Percentiles rank a stretch among this genome's conserved stretches.
Conservation (phyloP, 2,888 invertebrate species). For the Lasioglossum vierecki region DNA sequence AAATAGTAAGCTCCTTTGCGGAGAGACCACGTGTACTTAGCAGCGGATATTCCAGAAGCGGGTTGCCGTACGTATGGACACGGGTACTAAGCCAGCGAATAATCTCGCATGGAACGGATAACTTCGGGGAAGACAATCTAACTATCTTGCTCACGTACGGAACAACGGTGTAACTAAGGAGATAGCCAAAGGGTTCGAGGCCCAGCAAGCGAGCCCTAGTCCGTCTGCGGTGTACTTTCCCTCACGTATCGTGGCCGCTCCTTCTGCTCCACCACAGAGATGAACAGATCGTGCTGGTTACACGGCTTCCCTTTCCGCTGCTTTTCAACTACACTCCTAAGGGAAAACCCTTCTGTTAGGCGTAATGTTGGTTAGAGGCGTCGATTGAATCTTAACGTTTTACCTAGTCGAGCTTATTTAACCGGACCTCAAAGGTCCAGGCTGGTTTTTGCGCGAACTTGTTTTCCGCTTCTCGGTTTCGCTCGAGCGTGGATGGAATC, state of each 20-base stretch:
- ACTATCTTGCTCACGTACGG: conserved; percentile 70
- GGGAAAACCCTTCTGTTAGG: neutral
- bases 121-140: conserved; percentile 72
- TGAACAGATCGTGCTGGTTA: conserved; percentile 43
- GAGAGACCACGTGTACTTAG: conserved; percentile 42
- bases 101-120: conserved; percentile 66
- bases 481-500: neutral
- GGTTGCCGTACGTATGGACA: conserved; percentile 64
- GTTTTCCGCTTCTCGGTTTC: neutral
- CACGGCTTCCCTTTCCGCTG: neutral
- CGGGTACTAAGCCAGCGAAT: conserved; percentile 50
- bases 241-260: conserved; percentile 53
- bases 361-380: conserved; percentile 13
- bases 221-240: conserved; percentile 58
- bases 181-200: conserved; percentile 63
- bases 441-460: neutral
- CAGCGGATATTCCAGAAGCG: conserved; percentile 61
- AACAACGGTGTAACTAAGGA: conserved; percentile 64
- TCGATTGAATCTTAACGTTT: conserved; percentile 20
- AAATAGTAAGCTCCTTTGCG: neutral
- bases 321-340: conserved; percentile 2
- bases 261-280: conserved; percentile 48
- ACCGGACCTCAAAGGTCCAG: neutral
- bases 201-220: conserved; percentile 52
- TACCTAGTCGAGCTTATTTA: conserved; percentile 2